Evolutionary conservation across 2,888 invertebrate species (phyloP), one percentile per base, ranked within the genome.

Genomic region (Hypolimnas misippus): DNA sequence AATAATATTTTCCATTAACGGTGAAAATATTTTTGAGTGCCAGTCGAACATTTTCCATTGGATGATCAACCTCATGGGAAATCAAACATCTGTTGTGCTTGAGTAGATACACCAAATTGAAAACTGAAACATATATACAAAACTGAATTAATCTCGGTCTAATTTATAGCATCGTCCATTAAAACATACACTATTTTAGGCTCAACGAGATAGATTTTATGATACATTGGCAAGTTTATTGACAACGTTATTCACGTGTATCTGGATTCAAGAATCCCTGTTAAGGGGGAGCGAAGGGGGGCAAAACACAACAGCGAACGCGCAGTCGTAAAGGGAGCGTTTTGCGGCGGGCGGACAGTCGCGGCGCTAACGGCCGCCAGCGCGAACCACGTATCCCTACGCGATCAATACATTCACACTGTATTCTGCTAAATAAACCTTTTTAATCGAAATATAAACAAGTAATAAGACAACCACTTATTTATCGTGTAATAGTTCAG

Each of bases 321-420:
- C 87, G 88, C 87, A 87, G 85, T 70, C 83, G 87, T 79, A 70
- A 65, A 70, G 67, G 68, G 69, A 66, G 70, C 74, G 67, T 72
- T 64, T 65, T 60, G 66, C 65, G 68, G 63, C 77, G 79, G 79
- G 75, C 76, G 80, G 75, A 79, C 77, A 88, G 92, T 92, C 87
- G 92, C 89, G 91, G 90, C 91, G 81, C 76, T 85, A 75, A 83
- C 84, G 78, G 88, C 90, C 89, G 89, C 86, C 79, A 76, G 78
- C 83, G 92, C 87, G 86, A 84, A 83, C 83, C 76, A 70, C 81
- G 80, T 83, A 79, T 76, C 67, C 79, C 79, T 68, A 44, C 82
- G 81, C 83, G 85, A 86, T 89, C 88, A 76, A 89, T 89, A 88
- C 73, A 65, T 62, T 54, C 19, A 54, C 51, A 56, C 35, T 44